Conservation (phyloP, 1,140 invertebrate species). For the Drosophila sechellia region DNA sequence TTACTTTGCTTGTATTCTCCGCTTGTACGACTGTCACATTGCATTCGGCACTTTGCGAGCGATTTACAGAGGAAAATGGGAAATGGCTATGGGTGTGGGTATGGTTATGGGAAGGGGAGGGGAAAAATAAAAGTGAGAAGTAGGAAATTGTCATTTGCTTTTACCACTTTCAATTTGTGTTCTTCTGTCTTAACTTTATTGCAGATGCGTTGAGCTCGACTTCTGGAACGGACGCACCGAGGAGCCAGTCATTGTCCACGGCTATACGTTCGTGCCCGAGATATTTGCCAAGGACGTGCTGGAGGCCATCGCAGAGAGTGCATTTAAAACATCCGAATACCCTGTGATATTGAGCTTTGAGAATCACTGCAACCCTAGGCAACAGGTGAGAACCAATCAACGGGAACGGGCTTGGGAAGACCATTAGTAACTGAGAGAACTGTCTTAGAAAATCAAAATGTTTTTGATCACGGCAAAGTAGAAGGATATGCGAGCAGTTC, state of each 20-base stretch:
- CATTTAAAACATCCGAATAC: slow-evolving; percentile 98
- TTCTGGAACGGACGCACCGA: slow-evolving; percentile 98
- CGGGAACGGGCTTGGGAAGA: too few species aligned
- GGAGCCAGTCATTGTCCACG: slow-evolving; percentile 98
- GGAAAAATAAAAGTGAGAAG: slow-evolving; percentile 6
- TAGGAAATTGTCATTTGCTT: slow-evolving; percentile 52
- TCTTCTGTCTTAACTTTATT: neutral
- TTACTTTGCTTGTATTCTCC: slow-evolving; percentile 51
- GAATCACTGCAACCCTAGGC: slow-evolving; percentile 98
- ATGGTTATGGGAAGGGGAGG: neutral
- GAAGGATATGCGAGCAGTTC: too few species aligned
- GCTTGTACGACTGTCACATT: slow-evolving; percentile 27
- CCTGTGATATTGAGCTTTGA: slow-evolving; percentile 99
- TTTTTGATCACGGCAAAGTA: too few species aligned
- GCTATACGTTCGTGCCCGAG: slow-evolving; percentile 98
- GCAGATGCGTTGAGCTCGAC: slow-evolving; percentile 96
- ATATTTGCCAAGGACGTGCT: slow-evolving; percentile 97
- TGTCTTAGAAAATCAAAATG: neutral
- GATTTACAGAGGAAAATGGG: slow-evolving; percentile 26
- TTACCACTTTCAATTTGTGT: slow-evolving; percentile 29
- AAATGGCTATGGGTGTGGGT: neutral
- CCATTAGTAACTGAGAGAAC: neutral
- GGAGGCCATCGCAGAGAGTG: slow-evolving; percentile 98
- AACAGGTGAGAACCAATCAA: slow-evolving; percentile 87
- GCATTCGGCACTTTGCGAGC: slow-evolving; percentile 31